Conservation (phyloP, 2,113 vertebrate species). For the Urocitellus parryii region DNA sequence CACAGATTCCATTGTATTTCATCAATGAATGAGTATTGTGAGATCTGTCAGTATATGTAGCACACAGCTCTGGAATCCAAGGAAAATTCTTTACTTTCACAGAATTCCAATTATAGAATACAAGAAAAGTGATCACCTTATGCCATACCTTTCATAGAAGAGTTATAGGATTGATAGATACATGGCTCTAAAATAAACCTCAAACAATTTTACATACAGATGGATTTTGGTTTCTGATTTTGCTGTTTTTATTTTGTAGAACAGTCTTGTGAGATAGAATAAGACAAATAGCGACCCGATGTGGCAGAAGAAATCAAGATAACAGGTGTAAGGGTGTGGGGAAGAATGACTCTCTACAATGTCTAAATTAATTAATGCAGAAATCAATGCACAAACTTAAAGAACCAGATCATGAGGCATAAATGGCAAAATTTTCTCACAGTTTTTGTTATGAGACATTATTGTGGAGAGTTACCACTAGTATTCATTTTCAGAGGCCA, state of each 20-base stretch:
- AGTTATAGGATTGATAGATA: background rate
- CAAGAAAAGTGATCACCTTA: background rate
- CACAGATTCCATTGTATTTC: background rate
- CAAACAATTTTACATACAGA: background rate
- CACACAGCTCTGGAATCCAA: background rate
- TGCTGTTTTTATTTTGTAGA: background rate
- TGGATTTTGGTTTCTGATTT: background rate
- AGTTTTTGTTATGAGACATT: background rate
- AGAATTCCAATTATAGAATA: background rate
- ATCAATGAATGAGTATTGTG: background rate
- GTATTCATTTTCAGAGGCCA: background rate
- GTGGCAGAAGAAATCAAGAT: conserved; percentile 14
- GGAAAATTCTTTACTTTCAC: background rate
- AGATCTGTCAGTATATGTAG: background rate
- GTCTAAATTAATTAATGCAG: background rate
- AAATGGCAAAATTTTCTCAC: background rate
- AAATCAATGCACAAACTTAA: background rate
- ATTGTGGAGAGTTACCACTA: background rate
- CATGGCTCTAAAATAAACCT: background rate
- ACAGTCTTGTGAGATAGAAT: background rate
- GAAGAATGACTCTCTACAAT: background rate
- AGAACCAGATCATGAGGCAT: background rate
- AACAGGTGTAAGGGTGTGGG: background rate
- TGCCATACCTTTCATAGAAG: background rate
- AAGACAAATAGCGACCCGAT: background rate